Evolutionary conservation across 2,888 invertebrate species (phyloP).

Genomic region (Strigamia maritima): DNA sequence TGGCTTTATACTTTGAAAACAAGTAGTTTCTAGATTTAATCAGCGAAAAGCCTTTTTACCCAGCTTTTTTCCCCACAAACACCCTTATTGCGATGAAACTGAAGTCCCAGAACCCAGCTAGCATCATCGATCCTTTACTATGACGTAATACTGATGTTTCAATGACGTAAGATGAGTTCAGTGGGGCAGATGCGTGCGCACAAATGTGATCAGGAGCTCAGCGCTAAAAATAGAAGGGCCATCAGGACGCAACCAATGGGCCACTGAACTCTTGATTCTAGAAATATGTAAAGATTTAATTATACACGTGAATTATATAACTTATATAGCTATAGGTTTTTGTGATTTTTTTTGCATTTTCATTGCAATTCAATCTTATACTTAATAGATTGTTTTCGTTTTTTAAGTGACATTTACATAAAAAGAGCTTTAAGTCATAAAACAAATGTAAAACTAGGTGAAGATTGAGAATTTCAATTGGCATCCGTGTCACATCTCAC

Average conservation of each 20-base stretch:
- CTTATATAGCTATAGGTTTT: too few relatives aligned
- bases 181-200: slow-evolving; percentile 6
- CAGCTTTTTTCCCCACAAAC: not conserved
- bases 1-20: not conserved
- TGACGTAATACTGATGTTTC: not conserved
- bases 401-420: too few relatives aligned
- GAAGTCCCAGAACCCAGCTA: not conserved
- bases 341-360: not conserved
- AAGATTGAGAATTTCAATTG: slow-evolving; percentile 5
- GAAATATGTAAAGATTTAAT: not conserved
- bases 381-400: too few relatives aligned
- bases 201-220: slow-evolving; percentile 7
- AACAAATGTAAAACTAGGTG: not conserved
- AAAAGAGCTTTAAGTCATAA: not conserved
- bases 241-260: not conserved
- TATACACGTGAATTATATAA: too few relatives aligned
- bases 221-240: slow-evolving; percentile 5
- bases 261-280: slow-evolving; percentile 5
- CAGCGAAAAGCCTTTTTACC: not conserved
- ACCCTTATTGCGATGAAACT: not conserved
- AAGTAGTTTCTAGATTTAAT: slow-evolving; percentile 9
- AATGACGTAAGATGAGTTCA: not conserved
- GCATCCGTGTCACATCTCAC: not conserved
- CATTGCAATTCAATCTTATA: not conserved
- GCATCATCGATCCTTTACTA: not conserved